These are phyloP conservation scores for Allophyes oxyacanthae DNA, from an alignment of 2,888 invertebrate genomes.

Conservation along the genomic window DNA sequence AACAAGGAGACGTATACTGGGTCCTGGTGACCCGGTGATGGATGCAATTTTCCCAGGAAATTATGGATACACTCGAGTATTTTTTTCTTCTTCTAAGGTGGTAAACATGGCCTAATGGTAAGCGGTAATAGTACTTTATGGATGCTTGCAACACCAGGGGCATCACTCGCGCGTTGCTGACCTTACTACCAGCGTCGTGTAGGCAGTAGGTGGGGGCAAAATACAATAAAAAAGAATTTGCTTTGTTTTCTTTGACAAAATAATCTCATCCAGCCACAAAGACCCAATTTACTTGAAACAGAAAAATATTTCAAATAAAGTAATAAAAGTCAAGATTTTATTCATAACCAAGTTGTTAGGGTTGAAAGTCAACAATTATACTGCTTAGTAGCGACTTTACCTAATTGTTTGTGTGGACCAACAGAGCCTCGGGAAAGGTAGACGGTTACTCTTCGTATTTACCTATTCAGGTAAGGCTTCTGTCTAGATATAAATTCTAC, in stretches of 20 bases:
- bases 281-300: not conserved
- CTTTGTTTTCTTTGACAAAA: not conserved
- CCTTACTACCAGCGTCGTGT: too few relatives aligned
- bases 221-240: not conserved
- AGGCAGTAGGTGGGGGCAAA: too few relatives aligned
- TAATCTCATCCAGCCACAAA: not conserved
- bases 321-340: conserved; percentile 1
- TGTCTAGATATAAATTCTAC: not conserved
- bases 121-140: too few relatives aligned
- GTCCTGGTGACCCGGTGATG: too few relatives aligned
- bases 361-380: conserved; percentile 22
- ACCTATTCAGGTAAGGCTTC: conserved; percentile 19
- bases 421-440: not conserved
- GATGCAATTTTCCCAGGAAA: too few relatives aligned
- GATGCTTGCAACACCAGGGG: too few relatives aligned
- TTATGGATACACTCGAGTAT: too few relatives aligned
- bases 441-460: conserved; percentile 11
- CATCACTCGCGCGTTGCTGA: too few relatives aligned
- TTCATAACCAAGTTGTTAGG: conserved; percentile 1
- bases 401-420: conserved; percentile 19
- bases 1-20: too few relatives aligned
- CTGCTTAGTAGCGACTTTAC: conserved; percentile 7
- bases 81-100: too few relatives aligned
- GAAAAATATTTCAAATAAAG: too few relatives aligned
- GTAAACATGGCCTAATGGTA: too few relatives aligned